Evolutionary conservation across 1,140 invertebrate species (phyloP), one percentile per base, ranked within the genome.

Genomic region (Pseudobourletiella spinata): DNA sequence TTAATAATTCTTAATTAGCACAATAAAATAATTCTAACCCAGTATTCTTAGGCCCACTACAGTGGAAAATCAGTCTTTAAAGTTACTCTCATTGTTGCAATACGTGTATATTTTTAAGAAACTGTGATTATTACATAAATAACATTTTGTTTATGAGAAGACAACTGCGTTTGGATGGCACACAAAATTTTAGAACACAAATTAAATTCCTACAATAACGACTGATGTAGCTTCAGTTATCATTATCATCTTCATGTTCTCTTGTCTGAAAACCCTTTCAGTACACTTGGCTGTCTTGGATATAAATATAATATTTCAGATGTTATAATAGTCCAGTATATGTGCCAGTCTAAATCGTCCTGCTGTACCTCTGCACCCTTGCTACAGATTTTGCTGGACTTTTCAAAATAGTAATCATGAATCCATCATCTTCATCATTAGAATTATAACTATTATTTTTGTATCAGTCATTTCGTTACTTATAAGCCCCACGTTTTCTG

Each of bases 11-110:
- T 35, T 35, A 39, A 24, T 32, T 55, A 55, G 52, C 52, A 55
- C 52, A 55, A 54, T 30, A 54, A 35, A 55, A 55, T 39, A 55
- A 55, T 20, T 3, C 3, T 11, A 55, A 55, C 30, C 52, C 28
- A 32, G 50, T 48, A 48, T 46, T 22, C 44, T 29, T 59, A 46
- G 44, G 57, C 46, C 44, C 48, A 52, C 32, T 54, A 39, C 20
- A 51, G 59, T 61, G 59, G 59, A 61, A 61, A 52, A 52, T 54
- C 48, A 54, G 48, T 57, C 39, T 43, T 51, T 52, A 52, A 51
- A 51, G 59, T 61, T 61, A 61, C 59, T 54, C 50, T 61, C 59
- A 51, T 61, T 61, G 59, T 61, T 61, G 59, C 50, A 61, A 43
- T 61, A 51, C 59, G 44, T 46, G 35, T 61, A 54, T 50, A 29